A percentile compares a stretch with the other conserved stretches of the same genome.
Evolutionary conservation across 2,797 vertebrate genomes (phyloP).

Genomic region (Chiloscyllium punctatum): DNA sequence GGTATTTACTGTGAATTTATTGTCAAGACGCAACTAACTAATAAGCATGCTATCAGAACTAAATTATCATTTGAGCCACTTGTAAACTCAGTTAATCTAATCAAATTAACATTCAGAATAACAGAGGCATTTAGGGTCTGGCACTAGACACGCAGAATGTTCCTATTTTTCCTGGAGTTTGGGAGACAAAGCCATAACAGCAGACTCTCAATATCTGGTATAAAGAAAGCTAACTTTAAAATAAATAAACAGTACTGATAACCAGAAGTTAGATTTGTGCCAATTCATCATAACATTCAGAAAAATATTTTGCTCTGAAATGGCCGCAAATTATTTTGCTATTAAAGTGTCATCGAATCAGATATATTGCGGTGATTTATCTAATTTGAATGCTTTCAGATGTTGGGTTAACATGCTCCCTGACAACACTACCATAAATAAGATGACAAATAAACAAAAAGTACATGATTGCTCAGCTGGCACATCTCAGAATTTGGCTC

Average conservation of each 20-base stretch:
- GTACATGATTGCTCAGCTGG: neutral
- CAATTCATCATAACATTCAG: neutral
- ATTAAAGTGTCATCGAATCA: neutral
- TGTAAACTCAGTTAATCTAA: neutral
- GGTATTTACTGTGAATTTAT: neutral
- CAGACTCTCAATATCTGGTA: neutral
- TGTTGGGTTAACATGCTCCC: neutral
- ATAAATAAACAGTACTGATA: neutral
- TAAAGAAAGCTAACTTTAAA: neutral
- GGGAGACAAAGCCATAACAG: neutral
- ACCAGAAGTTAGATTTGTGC: neutral
- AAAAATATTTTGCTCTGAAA: neutral
- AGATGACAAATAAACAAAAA: neutral
- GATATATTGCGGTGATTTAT: neutral
- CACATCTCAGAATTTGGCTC: neutral
- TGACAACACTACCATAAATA: neutral
- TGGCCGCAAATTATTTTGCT: neutral
- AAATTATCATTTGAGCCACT: neutral
- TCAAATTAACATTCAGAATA: neutral
- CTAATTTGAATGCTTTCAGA: neutral
- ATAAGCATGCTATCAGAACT: too few species aligned
- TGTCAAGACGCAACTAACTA: neutral
- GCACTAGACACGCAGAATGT: neutral
- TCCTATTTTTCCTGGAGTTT: neutral
- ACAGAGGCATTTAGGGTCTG: neutral